Percentiles rank a stretch among this genome's conserved stretches.
phyloP scores from a whole-genome alignment of 2,797 vertebrate species.

The Trachops cirrhosus region DNA sequence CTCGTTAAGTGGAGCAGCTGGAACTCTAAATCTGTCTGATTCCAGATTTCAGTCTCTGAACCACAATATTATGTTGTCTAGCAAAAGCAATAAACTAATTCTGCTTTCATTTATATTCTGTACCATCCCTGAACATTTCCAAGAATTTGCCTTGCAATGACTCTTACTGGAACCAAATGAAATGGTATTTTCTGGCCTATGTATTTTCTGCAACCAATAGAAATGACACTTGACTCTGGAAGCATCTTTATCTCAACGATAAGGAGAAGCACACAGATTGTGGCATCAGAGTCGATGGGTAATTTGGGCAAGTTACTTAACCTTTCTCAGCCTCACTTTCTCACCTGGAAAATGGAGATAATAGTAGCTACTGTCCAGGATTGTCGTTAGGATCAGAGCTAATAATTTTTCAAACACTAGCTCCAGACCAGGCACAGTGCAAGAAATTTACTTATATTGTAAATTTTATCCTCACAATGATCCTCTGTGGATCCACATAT shows the following conservation, averaged over 20 bases:
- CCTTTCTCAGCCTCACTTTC: neutral
- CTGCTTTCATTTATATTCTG: neutral
- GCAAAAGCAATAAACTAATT: constrained; percentile 3
- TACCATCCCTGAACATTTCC: neutral
- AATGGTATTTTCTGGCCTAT: neutral
- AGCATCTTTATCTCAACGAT: neutral
- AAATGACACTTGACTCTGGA: neutral
- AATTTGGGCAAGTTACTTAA: neutral
- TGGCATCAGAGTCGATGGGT: neutral
- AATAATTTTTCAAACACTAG: neutral
- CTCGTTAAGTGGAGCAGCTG: neutral
- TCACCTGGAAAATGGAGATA: neutral
- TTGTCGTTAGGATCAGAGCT: neutral
- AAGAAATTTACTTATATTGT: neutral
- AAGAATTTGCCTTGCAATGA: neutral
- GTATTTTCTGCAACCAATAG: neutral
- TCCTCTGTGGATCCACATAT: neutral
- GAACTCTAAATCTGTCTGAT: neutral
- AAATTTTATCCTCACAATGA: neutral
- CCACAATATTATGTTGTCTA: neutral
- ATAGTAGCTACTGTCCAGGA: neutral
- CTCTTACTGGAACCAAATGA: neutral
- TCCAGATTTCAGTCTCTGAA: neutral
- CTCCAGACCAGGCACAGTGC: neutral
- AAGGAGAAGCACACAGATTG: neutral